A percentile compares a stretch with the other conserved stretches of the same genome.
These are phyloP conservation scores for Brachypteracias leptosomus DNA, from an alignment of 2,113 vertebrate genomes.

Conservation along the genomic window DNA sequence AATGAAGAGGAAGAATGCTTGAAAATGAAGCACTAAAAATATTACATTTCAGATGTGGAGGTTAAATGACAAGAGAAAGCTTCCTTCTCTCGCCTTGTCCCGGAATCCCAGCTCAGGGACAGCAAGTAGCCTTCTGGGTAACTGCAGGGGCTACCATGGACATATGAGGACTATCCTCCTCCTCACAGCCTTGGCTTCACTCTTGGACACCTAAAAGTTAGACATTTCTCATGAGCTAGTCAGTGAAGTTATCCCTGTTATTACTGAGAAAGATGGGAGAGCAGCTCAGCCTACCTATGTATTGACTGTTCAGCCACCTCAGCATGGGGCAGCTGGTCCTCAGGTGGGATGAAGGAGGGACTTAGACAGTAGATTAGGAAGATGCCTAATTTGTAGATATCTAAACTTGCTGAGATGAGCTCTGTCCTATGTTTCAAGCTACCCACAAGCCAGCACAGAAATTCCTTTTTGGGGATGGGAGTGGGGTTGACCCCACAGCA, in stretches of 20 bases:
- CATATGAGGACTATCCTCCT: not conserved
- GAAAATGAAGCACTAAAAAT: conserved; percentile 64
- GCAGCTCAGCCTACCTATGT: not conserved
- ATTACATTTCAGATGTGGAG: not conserved
- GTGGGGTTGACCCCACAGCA: not conserved
- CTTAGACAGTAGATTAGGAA: not conserved
- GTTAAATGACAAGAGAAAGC: not conserved
- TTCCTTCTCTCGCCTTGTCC: not conserved
- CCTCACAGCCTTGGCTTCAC: not conserved
- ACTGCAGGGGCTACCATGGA: not conserved
- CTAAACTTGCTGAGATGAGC: not conserved
- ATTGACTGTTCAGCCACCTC: not conserved
- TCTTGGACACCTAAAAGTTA: not conserved
- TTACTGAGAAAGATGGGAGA: not conserved
- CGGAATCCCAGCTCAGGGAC: not conserved
- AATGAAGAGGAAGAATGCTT: conserved; percentile 55
- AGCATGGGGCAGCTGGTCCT: not conserved
- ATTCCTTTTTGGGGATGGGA: not conserved
- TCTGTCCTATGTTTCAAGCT: not conserved
- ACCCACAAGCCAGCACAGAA: not conserved
- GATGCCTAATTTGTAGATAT: not conserved
- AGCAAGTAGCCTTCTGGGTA: not conserved
- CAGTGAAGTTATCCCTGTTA: not conserved
- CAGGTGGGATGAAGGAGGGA: not conserved
- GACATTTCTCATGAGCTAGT: not conserved